These are phyloP conservation scores for Oscheius onirici DNA, from an alignment of 2,888 invertebrate species.

Conservation along the genomic window DNA sequence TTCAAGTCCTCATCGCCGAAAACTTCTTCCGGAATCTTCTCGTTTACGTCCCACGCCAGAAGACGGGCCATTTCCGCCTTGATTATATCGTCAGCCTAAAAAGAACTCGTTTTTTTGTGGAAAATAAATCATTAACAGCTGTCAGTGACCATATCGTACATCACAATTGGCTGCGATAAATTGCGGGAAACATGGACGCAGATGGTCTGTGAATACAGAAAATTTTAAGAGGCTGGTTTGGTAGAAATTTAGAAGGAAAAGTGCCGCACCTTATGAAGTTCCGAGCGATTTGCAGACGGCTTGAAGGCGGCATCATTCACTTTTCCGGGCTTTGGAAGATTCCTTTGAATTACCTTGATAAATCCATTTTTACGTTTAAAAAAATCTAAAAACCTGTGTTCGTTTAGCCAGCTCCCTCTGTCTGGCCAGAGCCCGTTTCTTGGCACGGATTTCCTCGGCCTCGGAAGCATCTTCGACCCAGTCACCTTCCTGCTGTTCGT, in stretches of 20 bases:
- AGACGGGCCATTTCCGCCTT: constrained; percentile 74
- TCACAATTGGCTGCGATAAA: constrained; percentile 17
- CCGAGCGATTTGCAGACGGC: constrained; percentile 48
- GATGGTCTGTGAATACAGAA: background rate
- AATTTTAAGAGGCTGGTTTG: too few relatives aligned
- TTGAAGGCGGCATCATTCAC: constrained; percentile 59
- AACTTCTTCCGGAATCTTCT: constrained; percentile 53
- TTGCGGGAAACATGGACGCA: constrained; percentile 24
- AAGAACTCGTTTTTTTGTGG: background rate
- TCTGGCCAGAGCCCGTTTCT: constrained; percentile 70
- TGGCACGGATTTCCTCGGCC: constrained; percentile 67
- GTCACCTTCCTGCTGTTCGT: constrained; percentile 24
- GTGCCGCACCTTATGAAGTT: constrained; percentile 54
- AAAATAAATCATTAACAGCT: constrained; percentile 22
- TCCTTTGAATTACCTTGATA: constrained; percentile 59
- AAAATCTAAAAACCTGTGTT: constrained; percentile 77
- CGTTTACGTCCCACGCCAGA: constrained; percentile 65
- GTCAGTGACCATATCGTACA: constrained; percentile 24
- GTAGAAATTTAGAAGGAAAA: too few relatives aligned
- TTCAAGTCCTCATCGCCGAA: constrained; percentile 55
- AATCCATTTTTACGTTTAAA: background rate
- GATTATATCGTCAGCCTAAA: constrained; percentile 64
- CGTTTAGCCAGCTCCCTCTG: constrained; percentile 54
- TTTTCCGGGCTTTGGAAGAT: constrained; percentile 64
- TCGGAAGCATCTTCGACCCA: constrained; percentile 71